These are phyloP conservation scores for Cataglyphis altisquamis DNA, from an alignment of 2,888 invertebrate species.

Conservation along the genomic window DNA sequence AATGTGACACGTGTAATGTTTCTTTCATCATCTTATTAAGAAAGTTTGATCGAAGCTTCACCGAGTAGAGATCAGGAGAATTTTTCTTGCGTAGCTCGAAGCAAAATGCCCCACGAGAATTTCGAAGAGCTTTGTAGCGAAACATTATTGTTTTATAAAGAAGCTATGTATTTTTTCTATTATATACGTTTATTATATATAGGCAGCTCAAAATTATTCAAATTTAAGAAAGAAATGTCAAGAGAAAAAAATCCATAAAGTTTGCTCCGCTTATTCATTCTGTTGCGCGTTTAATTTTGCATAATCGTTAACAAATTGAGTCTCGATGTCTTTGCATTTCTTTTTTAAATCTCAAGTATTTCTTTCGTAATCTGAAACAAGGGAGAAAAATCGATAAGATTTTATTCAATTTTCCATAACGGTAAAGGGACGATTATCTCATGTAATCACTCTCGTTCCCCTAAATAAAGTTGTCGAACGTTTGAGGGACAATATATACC, in stretches of 20 bases:
- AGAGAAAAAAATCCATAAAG: not conserved
- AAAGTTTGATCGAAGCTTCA: slow-evolving; percentile 37
- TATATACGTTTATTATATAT: not conserved
- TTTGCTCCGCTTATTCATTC: not conserved
- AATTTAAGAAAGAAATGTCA: not conserved
- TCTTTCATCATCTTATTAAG: slow-evolving; percentile 33
- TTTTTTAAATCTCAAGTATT: slow-evolving; percentile 3
- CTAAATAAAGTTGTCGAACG: not conserved
- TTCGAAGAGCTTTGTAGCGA: not conserved
- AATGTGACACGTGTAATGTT: slow-evolving; percentile 21
- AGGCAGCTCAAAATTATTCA: not conserved
- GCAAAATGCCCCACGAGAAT: not conserved
- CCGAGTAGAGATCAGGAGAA: not conserved
- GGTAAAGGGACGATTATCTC: not conserved
- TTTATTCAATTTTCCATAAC: not conserved
- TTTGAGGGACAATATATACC: not conserved
- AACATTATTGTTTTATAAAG: slow-evolving; percentile 6
- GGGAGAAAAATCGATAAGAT: not conserved
- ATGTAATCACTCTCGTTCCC: not conserved
- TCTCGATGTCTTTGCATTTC: not conserved
- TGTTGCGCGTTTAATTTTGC: not conserved
- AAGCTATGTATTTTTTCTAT: not conserved
- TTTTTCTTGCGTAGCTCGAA: slow-evolving; percentile 3
- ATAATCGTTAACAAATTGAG: not conserved
- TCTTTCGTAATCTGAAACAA: not conserved